Evolutionary conservation across 2,888 invertebrate genomes (phyloP), one percentile per base, ranked within the genome.

Genomic region (Drosophila imparisetae): DNA sequence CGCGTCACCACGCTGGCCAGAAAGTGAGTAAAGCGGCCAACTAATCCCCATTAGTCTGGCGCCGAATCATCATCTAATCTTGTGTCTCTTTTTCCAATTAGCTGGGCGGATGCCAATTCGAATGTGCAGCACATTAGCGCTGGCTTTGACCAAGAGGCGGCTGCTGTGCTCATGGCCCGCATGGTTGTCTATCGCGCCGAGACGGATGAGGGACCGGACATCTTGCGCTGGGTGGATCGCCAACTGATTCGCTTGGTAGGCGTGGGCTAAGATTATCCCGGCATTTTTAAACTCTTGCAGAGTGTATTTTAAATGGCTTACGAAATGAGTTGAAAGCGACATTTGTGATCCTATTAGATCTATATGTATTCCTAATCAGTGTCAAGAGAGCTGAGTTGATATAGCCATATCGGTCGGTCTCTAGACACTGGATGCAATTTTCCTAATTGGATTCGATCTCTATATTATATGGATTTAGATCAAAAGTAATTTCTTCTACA

Each of bases 121-220:
- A 98, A 97, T 92, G 94, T 98, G 74, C 97, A 97, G 91, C 98
- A 98, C 92, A 97, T 99, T 66, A 95, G 98, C 83, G 97, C 98
- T 42, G 98, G 98, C 4, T 99, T 98, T 93, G 99, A 99, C 94
- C 99, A 99, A 94, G 99, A 99, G 93, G 97, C 99, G 18, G 98
- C 98, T 0, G 98, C 99, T 0, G 99, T 99, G 62, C 94, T 99
- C 60, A 99, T 99, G 98, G 97, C 98, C 0, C 95, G 99, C 30
- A 96, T 99, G 92, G 99, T 99, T 18, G 98, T 98, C 34, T 98
- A 98, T 94, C 95, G 98, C 86, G 99, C 99, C 0, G 98, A 98
- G 93, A 96, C 96, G 15, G 97, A 98, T 90, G 98, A 98, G 91
- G 98, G 98, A 36, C 98, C 98, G 0, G 99, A 99, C 92, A 98